phyloP scores from a whole-genome alignment of 2,888 invertebrate species.

The Pseudoips prasinana region DNA sequence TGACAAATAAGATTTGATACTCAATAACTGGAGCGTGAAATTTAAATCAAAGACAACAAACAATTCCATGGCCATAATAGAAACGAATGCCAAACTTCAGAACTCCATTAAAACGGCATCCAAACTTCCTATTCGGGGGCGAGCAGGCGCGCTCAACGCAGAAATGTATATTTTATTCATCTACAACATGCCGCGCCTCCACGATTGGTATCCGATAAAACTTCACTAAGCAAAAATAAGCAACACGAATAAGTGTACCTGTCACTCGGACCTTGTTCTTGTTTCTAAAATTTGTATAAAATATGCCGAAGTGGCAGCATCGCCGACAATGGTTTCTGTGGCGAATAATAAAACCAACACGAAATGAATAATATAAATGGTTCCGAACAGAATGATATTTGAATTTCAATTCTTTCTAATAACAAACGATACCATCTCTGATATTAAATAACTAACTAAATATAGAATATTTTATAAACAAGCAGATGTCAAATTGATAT shows the following conservation, averaged over 20 bases:
- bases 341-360: conserved; percentile 56
- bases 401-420: conserved; percentile 44
- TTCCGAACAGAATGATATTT: conserved; percentile 40
- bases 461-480: too few relatives aligned
- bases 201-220: conserved; percentile 74
- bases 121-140: conserved; percentile 68
- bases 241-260: conserved; percentile 77
- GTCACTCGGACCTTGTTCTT: conserved; percentile 77
- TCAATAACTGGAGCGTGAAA: conserved; percentile 64
- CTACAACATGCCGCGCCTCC: conserved; percentile 63
- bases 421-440: conserved; percentile 13
- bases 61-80: conserved; percentile 67
- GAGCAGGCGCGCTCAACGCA: conserved; percentile 60
- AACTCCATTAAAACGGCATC: conserved; percentile 71
- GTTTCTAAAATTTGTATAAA: conserved; percentile 81
- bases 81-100: conserved; percentile 72
- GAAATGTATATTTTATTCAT: conserved; percentile 78
- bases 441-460: too few relatives aligned
- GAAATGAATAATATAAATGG: conserved; percentile 48
- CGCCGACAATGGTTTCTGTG: conserved; percentile 63
- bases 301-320: conserved; percentile 71
- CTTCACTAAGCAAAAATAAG: conserved; percentile 73
- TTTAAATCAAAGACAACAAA: conserved; percentile 74
- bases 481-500: too few relatives aligned
- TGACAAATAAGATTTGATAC: conserved; percentile 65